Evolutionary conservation across 2,113 vertebrate genomes (phyloP).

Genomic region (Syrrhaptes paradoxus): DNA sequence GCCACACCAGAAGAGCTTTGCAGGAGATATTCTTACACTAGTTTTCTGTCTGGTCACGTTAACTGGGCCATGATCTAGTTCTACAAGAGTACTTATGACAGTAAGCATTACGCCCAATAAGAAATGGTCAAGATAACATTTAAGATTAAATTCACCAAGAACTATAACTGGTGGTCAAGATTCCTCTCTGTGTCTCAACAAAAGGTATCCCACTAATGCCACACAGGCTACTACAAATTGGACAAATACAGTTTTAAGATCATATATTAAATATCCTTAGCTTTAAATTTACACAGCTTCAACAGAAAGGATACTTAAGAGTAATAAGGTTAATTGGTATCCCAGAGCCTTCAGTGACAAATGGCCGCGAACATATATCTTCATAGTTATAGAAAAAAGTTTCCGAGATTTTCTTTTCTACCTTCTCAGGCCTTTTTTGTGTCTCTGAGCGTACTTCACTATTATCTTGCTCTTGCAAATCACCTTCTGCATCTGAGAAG

Average conservation of each 20-base stretch:
- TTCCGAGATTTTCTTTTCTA: constrained; percentile 69
- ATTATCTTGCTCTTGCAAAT: background rate
- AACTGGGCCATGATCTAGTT: background rate
- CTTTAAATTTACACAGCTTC: background rate
- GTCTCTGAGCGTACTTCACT: background rate
- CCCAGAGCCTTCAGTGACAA: constrained; percentile 72
- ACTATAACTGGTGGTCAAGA: background rate
- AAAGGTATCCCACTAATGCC: background rate
- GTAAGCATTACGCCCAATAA: background rate
- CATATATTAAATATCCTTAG: background rate
- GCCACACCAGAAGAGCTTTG: background rate
- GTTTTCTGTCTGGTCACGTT: background rate
- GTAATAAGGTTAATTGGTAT: constrained; percentile 83
- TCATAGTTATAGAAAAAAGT: constrained; percentile 79
- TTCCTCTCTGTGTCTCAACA: background rate
- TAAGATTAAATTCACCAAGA: background rate
- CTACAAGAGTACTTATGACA: background rate
- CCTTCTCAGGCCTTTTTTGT: background rate
- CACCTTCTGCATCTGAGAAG: background rate
- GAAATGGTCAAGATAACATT: background rate
- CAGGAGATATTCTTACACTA: background rate
- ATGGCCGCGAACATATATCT: constrained; percentile 79
- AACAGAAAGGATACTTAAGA: constrained; percentile 85
- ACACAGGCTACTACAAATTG: background rate
- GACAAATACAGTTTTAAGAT: background rate